phyloP scores from a whole-genome alignment of 2,797 vertebrate species.

The Aldrovandia affinis region DNA sequence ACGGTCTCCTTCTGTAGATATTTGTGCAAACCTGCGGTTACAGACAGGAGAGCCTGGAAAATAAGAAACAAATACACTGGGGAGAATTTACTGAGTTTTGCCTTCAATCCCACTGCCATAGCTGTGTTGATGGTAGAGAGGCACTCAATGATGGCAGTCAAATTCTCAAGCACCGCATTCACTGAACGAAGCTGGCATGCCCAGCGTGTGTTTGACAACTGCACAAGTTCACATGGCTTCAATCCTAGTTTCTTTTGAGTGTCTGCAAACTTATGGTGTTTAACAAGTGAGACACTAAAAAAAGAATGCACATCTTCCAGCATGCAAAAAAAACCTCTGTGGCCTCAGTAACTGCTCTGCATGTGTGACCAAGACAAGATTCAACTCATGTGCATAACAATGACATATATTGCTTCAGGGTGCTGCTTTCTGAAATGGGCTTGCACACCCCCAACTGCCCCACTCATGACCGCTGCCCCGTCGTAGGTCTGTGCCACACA shows the following conservation, averaged over 20 bases:
- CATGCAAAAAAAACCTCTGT: neutral
- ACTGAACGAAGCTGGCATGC: constrained; percentile 27
- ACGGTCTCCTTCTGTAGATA: constrained; percentile 32
- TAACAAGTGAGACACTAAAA: neutral
- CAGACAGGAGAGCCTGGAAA: constrained; percentile 31
- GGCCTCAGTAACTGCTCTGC: constrained; percentile 3
- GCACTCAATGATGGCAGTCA: constrained; percentile 40
- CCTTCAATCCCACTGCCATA: constrained; percentile 29
- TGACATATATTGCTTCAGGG: constrained; percentile 33
- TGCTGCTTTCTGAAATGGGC: constrained; percentile 13
- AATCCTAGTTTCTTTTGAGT: neutral
- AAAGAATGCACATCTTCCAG: neutral
- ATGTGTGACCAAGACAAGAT: constrained; percentile 23
- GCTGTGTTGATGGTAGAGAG: constrained; percentile 31
- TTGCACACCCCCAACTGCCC: constrained; percentile 29
- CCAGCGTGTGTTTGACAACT: constrained; percentile 19
- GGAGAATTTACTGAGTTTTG: constrained; percentile 31
- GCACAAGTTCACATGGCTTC: constrained; percentile 3
- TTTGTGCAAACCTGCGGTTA: constrained; percentile 25
- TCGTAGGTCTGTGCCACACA: constrained; percentile 39
- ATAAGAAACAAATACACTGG: constrained; percentile 22
- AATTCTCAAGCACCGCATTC: constrained; percentile 32
- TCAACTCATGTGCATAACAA: constrained; percentile 34
- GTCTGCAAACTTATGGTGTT: constrained; percentile 16
- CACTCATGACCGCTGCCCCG: constrained; percentile 31